phyloP scores from a whole-genome alignment of 2,797 vertebrate genomes.

The Fringilla coelebs region DNA sequence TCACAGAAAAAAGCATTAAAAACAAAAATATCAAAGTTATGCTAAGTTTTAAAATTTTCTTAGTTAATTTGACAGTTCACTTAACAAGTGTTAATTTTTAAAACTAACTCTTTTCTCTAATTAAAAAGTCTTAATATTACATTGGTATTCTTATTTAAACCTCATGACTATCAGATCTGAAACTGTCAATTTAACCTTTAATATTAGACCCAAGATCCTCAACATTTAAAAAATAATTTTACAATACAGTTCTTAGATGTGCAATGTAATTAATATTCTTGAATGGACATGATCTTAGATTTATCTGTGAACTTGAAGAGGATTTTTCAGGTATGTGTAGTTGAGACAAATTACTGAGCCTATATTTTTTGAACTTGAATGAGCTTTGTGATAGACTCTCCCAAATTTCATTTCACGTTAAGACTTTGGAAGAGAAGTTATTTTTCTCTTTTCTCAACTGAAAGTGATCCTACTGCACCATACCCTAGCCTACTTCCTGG shows the following conservation, averaged over 20 bases:
- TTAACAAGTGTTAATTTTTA: background rate
- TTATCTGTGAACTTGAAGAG: background rate
- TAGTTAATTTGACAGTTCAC: slow-evolving; percentile 43
- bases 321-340: background rate
- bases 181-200: slow-evolving; percentile 36
- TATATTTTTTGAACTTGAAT: background rate
- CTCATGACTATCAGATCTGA: background rate
- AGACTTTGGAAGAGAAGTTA: background rate
- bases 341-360: background rate
- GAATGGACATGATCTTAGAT: background rate
- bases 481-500: background rate
- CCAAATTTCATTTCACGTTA: slow-evolving; percentile 20
- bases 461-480: background rate
- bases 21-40: slow-evolving; percentile 59
- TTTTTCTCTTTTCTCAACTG: background rate
- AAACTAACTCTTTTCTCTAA: background rate
- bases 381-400: slow-evolving; percentile 16
- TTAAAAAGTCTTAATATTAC: slow-evolving; percentile 1
- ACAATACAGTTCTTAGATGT: slow-evolving; percentile 13
- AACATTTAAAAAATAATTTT: background rate
- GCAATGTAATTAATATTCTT: background rate
- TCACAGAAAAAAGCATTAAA: slow-evolving; percentile 45
- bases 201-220: background rate
- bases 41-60: slow-evolving; percentile 26
- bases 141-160: background rate